Conservation (phyloP, 1,140 invertebrate genomes). For the Cherax destructor region DNA sequence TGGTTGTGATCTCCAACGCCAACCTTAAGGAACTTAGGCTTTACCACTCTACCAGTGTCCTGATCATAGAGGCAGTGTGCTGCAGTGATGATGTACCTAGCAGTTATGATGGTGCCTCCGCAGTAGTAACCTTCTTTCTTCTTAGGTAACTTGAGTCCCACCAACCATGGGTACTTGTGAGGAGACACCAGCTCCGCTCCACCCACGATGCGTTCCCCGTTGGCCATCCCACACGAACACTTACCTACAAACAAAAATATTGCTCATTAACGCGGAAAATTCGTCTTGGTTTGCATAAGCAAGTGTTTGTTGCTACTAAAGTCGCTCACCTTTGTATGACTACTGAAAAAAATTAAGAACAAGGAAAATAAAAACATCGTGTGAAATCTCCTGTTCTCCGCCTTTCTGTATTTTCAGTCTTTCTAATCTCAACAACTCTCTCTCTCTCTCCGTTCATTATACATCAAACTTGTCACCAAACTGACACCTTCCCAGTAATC, state of each 20-base stretch:
- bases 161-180: conserved; percentile 68
- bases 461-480: too few species aligned
- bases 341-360: too few species aligned
- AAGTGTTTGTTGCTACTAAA: too few species aligned
- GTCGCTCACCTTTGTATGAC: too few species aligned
- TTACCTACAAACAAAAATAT: not conserved
- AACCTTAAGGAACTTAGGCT: not conserved
- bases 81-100: conserved; percentile 62
- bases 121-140: conserved; percentile 7
- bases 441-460: too few species aligned
- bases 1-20: conserved; percentile 40
- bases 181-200: too few species aligned
- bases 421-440: too few species aligned
- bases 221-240: not conserved
- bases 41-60: not conserved
- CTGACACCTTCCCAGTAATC: too few species aligned
- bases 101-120: conserved; percentile 67
- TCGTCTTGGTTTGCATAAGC: not conserved
- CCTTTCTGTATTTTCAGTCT: too few species aligned
- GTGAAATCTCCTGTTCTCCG: too few species aligned
- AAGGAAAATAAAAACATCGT: too few species aligned
- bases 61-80: conserved; percentile 63
- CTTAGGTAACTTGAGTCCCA: conserved; percentile 16
- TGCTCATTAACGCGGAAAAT: too few species aligned
- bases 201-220: not conserved